Conservation (phyloP, 2,113 vertebrate genomes). For the Nesoenas mayeri region DNA sequence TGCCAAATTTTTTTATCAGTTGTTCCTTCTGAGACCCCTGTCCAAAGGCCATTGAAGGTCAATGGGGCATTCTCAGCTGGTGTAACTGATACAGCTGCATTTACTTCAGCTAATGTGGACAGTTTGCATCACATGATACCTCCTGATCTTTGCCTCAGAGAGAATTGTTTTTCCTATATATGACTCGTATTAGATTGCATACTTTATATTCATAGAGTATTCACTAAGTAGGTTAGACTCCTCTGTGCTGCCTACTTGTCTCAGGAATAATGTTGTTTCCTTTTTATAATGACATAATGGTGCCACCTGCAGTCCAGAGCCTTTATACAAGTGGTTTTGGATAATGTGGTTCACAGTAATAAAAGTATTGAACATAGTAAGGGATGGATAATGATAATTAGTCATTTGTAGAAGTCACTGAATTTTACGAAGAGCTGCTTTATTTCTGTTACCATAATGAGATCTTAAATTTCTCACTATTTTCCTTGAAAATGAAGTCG, state of each 20-base stretch:
- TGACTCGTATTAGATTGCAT: neutral
- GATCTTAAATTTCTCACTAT: neutral
- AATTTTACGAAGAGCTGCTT: neutral
- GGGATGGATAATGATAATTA: neutral
- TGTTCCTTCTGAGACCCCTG: neutral
- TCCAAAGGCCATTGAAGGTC: neutral
- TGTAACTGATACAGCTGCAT: neutral
- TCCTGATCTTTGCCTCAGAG: neutral
- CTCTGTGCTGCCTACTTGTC: neutral
- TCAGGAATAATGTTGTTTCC: neutral
- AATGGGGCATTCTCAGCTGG: neutral
- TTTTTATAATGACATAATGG: constrained; percentile 43
- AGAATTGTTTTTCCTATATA: neutral
- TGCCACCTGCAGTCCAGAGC: constrained; percentile 32
- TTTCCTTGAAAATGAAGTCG: neutral
- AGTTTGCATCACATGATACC: neutral
- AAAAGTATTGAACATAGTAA: neutral
- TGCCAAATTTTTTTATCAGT: neutral
- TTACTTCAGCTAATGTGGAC: neutral
- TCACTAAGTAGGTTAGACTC: neutral
- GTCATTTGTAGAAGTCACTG: neutral
- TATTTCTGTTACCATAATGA: neutral
- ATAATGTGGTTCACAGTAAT: neutral
- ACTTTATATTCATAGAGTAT: neutral
- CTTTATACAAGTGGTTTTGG: neutral